Percentiles rank a stretch among this genome's conserved stretches.
These are phyloP conservation scores for Piscicola geometra DNA, from an alignment of 2,888 invertebrate genomes.

Conservation along the genomic window DNA sequence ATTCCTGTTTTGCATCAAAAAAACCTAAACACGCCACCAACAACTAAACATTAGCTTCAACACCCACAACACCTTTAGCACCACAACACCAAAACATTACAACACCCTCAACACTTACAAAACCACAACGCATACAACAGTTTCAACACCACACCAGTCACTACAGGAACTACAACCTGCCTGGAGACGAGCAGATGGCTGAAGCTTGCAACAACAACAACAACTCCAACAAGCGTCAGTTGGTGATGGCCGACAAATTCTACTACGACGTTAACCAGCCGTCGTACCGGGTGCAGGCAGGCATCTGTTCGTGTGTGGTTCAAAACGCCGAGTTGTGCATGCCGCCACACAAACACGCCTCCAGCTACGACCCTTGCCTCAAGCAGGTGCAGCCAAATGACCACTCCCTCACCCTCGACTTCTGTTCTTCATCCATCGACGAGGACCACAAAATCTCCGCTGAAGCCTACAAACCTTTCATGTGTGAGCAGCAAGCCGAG, in stretches of 20 bases:
- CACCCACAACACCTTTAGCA: too few relatives aligned
- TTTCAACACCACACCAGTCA: conserved; percentile 4
- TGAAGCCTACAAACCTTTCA: not conserved
- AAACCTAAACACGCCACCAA: too few relatives aligned
- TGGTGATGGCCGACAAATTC: conserved; percentile 29
- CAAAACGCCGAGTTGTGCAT: conserved; percentile 9
- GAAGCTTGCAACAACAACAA: not conserved
- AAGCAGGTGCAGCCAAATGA: not conserved
- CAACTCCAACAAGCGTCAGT: conserved; percentile 12
- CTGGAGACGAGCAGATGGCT: not conserved
- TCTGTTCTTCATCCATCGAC: not conserved
- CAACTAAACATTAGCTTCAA: too few relatives aligned
- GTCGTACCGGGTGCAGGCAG: not conserved
- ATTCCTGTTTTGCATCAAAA: too few relatives aligned
- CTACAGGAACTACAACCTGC: not conserved
- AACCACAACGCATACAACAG: not conserved
- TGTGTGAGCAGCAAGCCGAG: not conserved
- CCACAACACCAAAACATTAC: too few relatives aligned
- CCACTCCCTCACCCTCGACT: not conserved
- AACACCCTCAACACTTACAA: not conserved
- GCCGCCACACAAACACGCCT: not conserved
- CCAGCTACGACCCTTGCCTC: conserved; percentile 7
- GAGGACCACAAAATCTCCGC: not conserved
- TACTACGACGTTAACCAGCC: conserved; percentile 30
- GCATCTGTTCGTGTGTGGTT: conserved; percentile 29